A percentile compares a stretch with the other conserved stretches of the same genome.
These are phyloP conservation scores for Hydropotes inermis DNA, from an alignment of 2,113 vertebrate genomes.

Conservation along the genomic window DNA sequence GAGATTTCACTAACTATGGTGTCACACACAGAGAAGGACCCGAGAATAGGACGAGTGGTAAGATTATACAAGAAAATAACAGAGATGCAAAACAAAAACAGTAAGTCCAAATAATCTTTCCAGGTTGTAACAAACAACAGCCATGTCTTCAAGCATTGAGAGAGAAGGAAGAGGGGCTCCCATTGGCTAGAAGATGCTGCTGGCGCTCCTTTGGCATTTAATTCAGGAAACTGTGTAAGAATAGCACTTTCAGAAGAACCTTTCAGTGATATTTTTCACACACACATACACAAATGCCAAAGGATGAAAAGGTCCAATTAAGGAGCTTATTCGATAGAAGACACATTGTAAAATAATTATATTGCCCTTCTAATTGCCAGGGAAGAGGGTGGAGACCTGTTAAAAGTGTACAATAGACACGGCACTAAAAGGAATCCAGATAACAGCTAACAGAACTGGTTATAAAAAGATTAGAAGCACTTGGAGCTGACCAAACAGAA, in stretches of 20 bases:
- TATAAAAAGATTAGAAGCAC: conserved; percentile 72
- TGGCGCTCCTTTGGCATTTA: neutral
- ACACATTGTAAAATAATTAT: conserved; percentile 59
- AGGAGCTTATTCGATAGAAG: neutral
- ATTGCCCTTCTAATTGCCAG: conserved; percentile 55
- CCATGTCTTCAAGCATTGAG: neutral
- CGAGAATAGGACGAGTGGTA: neutral
- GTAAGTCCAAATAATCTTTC: neutral
- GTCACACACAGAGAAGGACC: neutral
- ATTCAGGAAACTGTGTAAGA: neutral
- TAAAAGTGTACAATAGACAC: conserved; percentile 52
- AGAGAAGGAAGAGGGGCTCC: neutral
- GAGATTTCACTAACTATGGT: neutral
- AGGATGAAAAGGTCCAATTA: conserved; percentile 18
- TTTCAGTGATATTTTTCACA: neutral
- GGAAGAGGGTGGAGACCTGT: conserved; percentile 46
- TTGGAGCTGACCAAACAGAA: conserved; percentile 56
- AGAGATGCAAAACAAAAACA: neutral
- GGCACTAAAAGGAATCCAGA: conserved; percentile 45
- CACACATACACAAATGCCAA: neutral
- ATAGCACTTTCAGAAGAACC: neutral
- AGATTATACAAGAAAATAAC: conserved; percentile 16
- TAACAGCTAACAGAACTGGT: conserved; percentile 69
- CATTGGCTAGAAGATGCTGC: neutral
- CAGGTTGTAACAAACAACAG: neutral